Base-by-base conservation (phyloP, 2,113 vertebrate species). In the Macheiramphus alcinus region DNA sequence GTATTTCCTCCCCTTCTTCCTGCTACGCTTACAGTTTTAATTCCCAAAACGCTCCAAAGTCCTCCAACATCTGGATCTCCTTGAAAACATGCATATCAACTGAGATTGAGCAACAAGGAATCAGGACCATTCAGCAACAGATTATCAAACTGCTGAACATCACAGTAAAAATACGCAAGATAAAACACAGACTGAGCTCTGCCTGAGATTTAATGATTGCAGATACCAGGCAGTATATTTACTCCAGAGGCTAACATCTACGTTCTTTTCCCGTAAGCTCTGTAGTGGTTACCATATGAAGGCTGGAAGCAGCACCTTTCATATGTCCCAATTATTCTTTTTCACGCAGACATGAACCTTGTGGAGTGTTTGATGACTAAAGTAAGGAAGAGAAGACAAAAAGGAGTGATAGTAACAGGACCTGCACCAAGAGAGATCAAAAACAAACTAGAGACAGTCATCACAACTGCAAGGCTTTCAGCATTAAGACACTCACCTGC, bases 341-440 rank as follows among this genome's bases (percentile, higher is more conserved):
- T 88, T 68, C 62, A 43, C 23, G 11, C 15, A 65, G n/a, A 66
- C 8, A 17, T 34, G 4, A 71, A 58, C 53, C 25, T 71, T 45
- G 10, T 23, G 4, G 10, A 71, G 23, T 18, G 31, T 16, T 47
- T 82, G 22, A 47, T 53, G 23, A 36, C 6, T 74, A 36, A 86
- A 73, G 9, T 43, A 82, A 75, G 36, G n/a, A 71, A 88, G 15
- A 74, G 6, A 91, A 82, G 34, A 53, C 29, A 50, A 45, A 75
- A 55, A 32, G 10, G 8, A 86, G 7, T 9, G 23, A 62, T 21
- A 63, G 27, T 22, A 80, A 84, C 11, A 73, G 29, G 21, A 65
- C 12, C 7, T 25, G 16, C 18, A 83, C 16, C 19, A 61, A 76
- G 29, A 80, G 8, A 79, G 11, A 29, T 1, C 0, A 0, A 70